Percentiles rank a stretch among this genome's conserved stretches.
phyloP scores from a whole-genome alignment of 2,797 vertebrate species.

The Melanotaenia parkinsoni region DNA sequence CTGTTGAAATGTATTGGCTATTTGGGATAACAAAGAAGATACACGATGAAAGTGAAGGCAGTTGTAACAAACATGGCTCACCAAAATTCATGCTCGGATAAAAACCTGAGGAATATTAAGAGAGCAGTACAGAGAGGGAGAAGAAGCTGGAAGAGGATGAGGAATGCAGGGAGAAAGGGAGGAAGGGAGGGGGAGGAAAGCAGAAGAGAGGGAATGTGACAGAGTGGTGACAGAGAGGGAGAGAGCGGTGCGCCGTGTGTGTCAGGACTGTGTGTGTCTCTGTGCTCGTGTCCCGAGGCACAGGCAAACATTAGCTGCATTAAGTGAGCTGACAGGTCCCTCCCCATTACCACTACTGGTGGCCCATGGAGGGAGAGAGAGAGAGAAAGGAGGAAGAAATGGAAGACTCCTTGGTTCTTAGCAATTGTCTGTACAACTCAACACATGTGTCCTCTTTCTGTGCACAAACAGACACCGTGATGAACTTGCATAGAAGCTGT shows the following conservation, averaged over 20 bases:
- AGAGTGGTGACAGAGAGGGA: conserved; percentile 84
- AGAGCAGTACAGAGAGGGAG: conserved; percentile 51
- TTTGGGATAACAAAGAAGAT: conserved; percentile 17
- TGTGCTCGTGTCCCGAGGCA: conserved; percentile 80
- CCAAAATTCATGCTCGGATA: conserved; percentile 37
- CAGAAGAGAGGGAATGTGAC: conserved; percentile 79
- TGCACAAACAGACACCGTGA: conserved; percentile 6
- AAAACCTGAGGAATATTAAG: conserved; percentile 48
- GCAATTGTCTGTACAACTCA: conserved; percentile 58
- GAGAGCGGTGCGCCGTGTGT: conserved; percentile 75
- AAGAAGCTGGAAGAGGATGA: conserved; percentile 52
- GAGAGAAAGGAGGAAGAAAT: conserved; percentile 18
- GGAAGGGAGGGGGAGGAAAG: conserved; percentile 33
- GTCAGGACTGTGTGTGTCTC: conserved; percentile 78
- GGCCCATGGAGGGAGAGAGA: conserved; percentile 64
- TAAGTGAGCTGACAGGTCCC: conserved; percentile 83
- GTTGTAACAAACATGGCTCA: conserved; percentile 31
- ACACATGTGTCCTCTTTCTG: conserved; percentile 38
- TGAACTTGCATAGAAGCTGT: conserved; percentile 34
- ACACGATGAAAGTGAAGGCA: conserved; percentile 31
- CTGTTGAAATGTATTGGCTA: conserved; percentile 4
- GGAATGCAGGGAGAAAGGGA: conserved; percentile 20
- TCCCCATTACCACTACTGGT: conserved; percentile 86
- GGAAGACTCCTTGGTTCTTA: conserved; percentile 53
- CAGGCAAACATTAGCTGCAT: conserved; percentile 85